phyloP scores from a whole-genome alignment of 2,113 vertebrate genomes.

The Chaetura pelagica region DNA sequence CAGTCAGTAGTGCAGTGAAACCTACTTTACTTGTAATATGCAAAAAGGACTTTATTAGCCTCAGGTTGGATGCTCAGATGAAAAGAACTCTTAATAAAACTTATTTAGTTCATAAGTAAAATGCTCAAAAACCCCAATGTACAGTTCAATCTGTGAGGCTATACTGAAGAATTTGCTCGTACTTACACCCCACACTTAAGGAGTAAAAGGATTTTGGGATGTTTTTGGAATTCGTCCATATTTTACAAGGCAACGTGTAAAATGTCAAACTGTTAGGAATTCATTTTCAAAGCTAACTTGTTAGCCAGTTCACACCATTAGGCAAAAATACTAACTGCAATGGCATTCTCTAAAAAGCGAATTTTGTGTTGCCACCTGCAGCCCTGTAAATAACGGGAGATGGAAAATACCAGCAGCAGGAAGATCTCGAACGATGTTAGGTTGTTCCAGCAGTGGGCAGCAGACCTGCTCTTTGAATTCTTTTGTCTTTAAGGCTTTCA shows the following conservation, averaged over 20 bases:
- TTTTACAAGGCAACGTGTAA: background rate
- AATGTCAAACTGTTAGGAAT: background rate
- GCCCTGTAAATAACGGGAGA: background rate
- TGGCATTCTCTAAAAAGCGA: background rate
- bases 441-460: conserved; percentile 88
- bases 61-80: background rate
- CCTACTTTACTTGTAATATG: background rate
- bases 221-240: background rate
- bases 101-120: background rate
- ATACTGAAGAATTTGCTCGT: background rate
- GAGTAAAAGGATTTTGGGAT: background rate
- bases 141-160: background rate
- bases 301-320: background rate
- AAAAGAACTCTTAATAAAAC: background rate
- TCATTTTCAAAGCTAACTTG: background rate
- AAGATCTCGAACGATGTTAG: conserved; percentile 90
- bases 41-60: background rate
- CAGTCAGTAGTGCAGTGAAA: background rate
- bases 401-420: conserved; percentile 87
- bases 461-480: conserved; percentile 67
- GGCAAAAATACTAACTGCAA: background rate
- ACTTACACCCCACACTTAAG: fast-evolving
- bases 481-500: conserved; percentile 86
- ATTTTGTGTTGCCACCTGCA: background rate
- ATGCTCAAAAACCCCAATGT: fast-evolving